phyloP scores from a whole-genome alignment of 2,113 vertebrate species.

The Vanacampus margaritifer region DNA sequence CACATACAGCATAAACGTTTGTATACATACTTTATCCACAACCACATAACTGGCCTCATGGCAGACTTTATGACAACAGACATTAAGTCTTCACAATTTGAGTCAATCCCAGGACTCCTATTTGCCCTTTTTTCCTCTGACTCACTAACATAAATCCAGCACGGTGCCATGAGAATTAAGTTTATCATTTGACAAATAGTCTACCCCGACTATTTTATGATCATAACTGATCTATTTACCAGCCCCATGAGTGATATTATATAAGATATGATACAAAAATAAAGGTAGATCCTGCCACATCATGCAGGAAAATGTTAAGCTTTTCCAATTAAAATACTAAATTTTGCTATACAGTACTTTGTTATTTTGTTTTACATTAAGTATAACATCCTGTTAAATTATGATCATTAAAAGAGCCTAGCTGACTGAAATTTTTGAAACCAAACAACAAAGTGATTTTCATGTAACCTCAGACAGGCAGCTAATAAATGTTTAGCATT shows the following conservation, averaged over 20 bases:
- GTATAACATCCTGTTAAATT: background rate
- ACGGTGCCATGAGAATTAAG: conserved; percentile 26
- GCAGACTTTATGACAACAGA: conserved; percentile 44
- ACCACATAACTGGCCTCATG: conserved; percentile 15
- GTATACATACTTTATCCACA: background rate
- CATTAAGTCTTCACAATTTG: conserved; percentile 42
- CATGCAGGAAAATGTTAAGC: background rate
- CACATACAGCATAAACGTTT: conserved; percentile 22
- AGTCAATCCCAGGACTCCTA: conserved; percentile 39
- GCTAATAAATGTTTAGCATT: background rate
- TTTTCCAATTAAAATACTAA: too few relatives aligned
- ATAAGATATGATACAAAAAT: too few relatives aligned
- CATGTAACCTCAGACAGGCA: background rate
- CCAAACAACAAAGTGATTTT: background rate
- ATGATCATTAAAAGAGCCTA: background rate
- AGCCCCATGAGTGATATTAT: background rate
- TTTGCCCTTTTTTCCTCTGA: conserved; percentile 46
- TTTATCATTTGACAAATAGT: background rate
- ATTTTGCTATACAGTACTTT: background rate
- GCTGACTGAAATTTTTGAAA: background rate
- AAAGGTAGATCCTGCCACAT: background rate
- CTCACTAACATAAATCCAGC: conserved; percentile 50
- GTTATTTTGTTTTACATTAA: background rate
- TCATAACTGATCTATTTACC: background rate
- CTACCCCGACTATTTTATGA: background rate